These are phyloP conservation scores for Eucera pruinosa DNA, from an alignment of 2,888 invertebrate species.

Conservation along the genomic window DNA sequence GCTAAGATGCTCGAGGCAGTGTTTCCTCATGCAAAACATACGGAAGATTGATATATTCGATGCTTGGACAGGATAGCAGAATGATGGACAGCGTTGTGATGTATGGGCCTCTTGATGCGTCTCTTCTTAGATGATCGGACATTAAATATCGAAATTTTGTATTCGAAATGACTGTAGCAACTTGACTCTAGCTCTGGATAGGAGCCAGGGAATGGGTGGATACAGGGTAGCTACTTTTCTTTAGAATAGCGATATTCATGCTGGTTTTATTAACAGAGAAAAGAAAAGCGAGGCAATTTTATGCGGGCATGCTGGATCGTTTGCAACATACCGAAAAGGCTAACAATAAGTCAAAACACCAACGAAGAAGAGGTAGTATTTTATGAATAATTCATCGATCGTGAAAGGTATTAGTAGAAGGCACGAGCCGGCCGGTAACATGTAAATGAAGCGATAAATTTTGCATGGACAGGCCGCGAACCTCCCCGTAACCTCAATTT, in stretches of 20 bases:
- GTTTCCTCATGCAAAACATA: slow-evolving; percentile 10
- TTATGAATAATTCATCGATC: slow-evolving; percentile 75
- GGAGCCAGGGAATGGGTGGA: slow-evolving; percentile 33
- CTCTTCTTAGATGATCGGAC: slow-evolving; percentile 4
- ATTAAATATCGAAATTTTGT: slow-evolving; percentile 51
- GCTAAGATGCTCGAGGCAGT: not conserved
- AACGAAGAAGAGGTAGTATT: slow-evolving; percentile 61
- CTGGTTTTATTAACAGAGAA: slow-evolving; percentile 59
- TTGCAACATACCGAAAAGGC: slow-evolving; percentile 68
- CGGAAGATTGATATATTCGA: slow-evolving; percentile 53
- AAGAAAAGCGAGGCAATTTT: slow-evolving; percentile 47
- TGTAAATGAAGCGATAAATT: slow-evolving; percentile 77
- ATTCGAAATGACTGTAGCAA: slow-evolving; percentile 15
- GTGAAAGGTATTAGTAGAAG: slow-evolving; percentile 72
- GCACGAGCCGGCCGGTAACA: slow-evolving; percentile 72
- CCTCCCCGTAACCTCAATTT: slow-evolving; percentile 70
- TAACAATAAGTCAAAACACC: slow-evolving; percentile 74
- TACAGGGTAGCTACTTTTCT: slow-evolving; percentile 34
- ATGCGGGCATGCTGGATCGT: slow-evolving; percentile 60
- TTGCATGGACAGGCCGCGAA: slow-evolving; percentile 72
- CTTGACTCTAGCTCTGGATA: slow-evolving; percentile 36
- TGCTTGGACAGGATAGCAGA: slow-evolving; percentile 5
- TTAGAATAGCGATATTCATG: slow-evolving; percentile 60
- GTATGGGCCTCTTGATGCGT: slow-evolving; percentile 46
- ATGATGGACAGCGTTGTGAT: slow-evolving; percentile 47